Evolutionary conservation across 1,140 invertebrate species (phyloP), one percentile per base, ranked within the genome.

Genomic region (Chionoecetes opilio): DNA sequence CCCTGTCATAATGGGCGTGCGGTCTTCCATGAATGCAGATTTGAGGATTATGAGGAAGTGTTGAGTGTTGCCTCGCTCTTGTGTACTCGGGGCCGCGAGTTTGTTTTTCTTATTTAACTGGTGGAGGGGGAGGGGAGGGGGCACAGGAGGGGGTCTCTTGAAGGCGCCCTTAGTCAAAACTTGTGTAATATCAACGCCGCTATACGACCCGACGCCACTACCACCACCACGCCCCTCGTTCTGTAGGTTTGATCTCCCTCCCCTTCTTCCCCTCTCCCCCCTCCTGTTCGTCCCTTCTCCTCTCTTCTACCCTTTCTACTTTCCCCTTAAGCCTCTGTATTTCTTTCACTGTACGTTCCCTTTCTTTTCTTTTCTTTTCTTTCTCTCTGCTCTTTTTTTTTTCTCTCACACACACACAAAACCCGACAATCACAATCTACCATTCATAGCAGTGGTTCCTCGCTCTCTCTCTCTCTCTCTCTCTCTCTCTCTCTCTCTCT

Each of bases 1-100:
- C 63, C 9, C 63, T 21, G 38, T 35, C 93, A 91, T 94, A 94
- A 94, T 82, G 37, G 87, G n/a, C 35, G 37, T n/a, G 38, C 34
- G 84, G 63, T 94, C 35, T 32, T 86, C 93, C 82, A 86, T 94
- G 93, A 94, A 94, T 94, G 88, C 93, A 91, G 82, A 91, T 85
- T 91, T 90, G 38, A 86, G 93, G 93, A 90, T 91, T 94, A 94
- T 53, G 89, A 46, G 34, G 82, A 34, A 84, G 31, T 86, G 63
- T 17, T 84, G 93, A 91, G 46, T 85, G 63, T 91, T 53, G 88
- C 91, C 46, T 94, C 82, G 85, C 21, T 31, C 37, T 21, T 87
- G 37, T 87, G 37, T 87, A 87, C 85, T 17, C 85, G 32, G n/a
- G 63, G 63, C 8, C 11, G n/a, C 21, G n/a, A 75, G 63, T 75